These are phyloP conservation scores for Polylopha cassiicola DNA, from an alignment of 2,888 invertebrate genomes.

Conservation along the genomic window DNA sequence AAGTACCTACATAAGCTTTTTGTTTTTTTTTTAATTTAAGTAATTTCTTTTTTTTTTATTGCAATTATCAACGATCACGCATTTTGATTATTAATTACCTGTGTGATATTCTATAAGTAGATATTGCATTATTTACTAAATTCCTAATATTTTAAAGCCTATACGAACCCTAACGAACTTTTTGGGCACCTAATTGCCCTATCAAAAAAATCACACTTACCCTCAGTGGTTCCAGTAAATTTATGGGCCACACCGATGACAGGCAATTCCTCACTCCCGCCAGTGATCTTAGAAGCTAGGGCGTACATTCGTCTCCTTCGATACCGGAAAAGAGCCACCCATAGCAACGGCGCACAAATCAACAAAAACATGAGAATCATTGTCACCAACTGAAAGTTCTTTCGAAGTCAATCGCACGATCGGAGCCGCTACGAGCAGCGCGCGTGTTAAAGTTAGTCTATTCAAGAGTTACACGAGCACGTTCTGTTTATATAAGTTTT, in stretches of 20 bases:
- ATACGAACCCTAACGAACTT: too few species aligned
- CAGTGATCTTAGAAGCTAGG: constrained; percentile 21
- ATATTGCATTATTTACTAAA: too few species aligned
- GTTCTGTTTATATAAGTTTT: constrained; percentile 18
- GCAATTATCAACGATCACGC: too few species aligned
- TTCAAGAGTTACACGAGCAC: constrained; percentile 9
- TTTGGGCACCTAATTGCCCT: too few species aligned
- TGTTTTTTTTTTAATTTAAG: too few species aligned
- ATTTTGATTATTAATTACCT: too few species aligned
- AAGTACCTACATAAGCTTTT: too few species aligned
- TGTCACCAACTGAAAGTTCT: neutral
- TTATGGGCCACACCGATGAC: constrained; percentile 24
- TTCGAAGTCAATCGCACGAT: neutral
- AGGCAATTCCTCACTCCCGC: constrained; percentile 18
- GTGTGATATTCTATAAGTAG: too few species aligned
- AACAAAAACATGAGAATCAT: constrained; percentile 16
- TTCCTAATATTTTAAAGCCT: too few species aligned
- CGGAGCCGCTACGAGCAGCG: neutral
- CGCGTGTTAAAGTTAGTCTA: neutral
- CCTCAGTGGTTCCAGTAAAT: constrained; percentile 25
- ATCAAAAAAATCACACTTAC: constrained; percentile 5
- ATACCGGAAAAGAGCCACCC: constrained; percentile 22
- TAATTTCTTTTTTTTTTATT: too few species aligned
- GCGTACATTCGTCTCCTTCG: constrained; percentile 25
- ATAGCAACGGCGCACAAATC: constrained; percentile 16